Percentiles rank a stretch among this genome's conserved stretches.
These are phyloP conservation scores for Monopterus albus DNA, from an alignment of 2,113 vertebrate genomes.

Conservation along the genomic window DNA sequence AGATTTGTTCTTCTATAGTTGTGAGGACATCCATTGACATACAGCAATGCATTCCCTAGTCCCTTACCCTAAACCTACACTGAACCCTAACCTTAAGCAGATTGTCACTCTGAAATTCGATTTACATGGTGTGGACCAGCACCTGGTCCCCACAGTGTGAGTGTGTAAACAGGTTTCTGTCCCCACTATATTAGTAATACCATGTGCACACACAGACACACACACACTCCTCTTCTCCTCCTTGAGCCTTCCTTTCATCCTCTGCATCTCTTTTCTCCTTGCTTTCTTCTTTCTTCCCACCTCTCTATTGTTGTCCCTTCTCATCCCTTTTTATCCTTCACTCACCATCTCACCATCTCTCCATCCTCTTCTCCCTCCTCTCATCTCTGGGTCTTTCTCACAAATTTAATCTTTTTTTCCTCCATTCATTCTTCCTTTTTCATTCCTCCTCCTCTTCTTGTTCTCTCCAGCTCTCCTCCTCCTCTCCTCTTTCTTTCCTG, in stretches of 20 bases:
- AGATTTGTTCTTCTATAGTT: too few species aligned
- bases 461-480: neutral
- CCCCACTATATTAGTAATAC: too few species aligned
- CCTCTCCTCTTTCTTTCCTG: constrained; percentile 48
- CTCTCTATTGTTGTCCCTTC: neutral
- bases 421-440: neutral
- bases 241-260: neutral
- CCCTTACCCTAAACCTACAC: too few species aligned
- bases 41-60: too few species aligned
- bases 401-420: neutral
- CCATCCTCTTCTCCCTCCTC: neutral
- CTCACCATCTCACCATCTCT: neutral
- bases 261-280: too few species aligned
- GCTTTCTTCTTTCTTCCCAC: neutral
- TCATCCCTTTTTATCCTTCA: neutral
- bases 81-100: too few species aligned
- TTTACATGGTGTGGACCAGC: too few species aligned
- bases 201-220: too few species aligned
- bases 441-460: neutral
- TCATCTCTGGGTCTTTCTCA: neutral
- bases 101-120: too few species aligned
- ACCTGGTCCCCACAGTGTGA: too few species aligned
- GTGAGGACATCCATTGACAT: too few species aligned
- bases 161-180: too few species aligned
- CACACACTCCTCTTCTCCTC: constrained; percentile 9